A percentile compares a stretch with the other conserved stretches of the same genome.
Evolutionary conservation across 2,888 invertebrate species (phyloP).

Genomic region (Furcula furcula): DNA sequence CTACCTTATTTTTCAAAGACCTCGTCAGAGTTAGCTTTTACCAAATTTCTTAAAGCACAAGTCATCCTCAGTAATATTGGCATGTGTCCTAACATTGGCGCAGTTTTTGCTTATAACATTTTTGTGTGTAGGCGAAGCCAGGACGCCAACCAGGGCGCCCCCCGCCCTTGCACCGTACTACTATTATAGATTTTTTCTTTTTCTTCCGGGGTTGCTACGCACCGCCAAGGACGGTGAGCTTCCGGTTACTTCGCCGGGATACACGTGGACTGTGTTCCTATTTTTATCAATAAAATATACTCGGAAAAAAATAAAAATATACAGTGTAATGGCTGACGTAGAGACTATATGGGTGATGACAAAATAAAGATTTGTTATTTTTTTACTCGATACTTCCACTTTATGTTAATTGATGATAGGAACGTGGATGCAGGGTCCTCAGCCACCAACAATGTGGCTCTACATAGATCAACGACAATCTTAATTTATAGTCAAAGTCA

Average conservation of each 20-base stretch:
- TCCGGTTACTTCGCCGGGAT: constrained; percentile 52
- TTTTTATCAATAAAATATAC: constrained; percentile 40
- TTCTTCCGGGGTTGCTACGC: constrained; percentile 62
- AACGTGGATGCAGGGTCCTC: no score
- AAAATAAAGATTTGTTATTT: no score
- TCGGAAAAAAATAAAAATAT: constrained; percentile 22
- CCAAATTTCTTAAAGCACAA: no score
- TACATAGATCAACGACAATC: no score
- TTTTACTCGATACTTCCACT: no score
- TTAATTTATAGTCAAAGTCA: no score
- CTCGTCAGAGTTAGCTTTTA: no score
- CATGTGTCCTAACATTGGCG: background rate
- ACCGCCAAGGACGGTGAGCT: constrained; percentile 60
- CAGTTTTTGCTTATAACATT: background rate
- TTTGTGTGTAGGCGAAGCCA: constrained; percentile 20
- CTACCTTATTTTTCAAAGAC: no score
- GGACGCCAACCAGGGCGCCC: constrained; percentile 36
- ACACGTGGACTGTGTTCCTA: constrained; percentile 49
- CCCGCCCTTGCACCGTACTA: constrained; percentile 49
- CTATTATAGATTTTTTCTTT: constrained; percentile 69
- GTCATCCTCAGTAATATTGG: background rate
- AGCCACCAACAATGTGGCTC: no score
- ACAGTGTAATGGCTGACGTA: constrained; percentile 22
- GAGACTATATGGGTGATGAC: constrained; percentile 9
- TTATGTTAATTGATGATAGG: no score